Base-by-base conservation (phyloP, 2,888 invertebrate genomes). In the Andrena minutula region DNA sequence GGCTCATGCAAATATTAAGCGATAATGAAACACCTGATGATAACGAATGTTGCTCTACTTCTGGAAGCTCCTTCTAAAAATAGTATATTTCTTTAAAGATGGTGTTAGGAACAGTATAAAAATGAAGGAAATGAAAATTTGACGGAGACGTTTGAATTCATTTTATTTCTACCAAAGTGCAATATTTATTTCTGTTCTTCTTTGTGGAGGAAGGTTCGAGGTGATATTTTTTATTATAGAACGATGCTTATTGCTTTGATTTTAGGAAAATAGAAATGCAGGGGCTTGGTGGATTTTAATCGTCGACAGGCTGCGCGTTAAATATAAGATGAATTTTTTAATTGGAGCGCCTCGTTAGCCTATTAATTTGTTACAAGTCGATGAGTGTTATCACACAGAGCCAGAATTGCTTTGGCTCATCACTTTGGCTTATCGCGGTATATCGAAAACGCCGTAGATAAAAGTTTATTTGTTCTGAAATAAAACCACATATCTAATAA, bases 391-490 rank as follows among this genome's bases (percentile, higher is more conserved):
- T 64, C 58, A 8, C n/a, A 8, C 4, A 12, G 16, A 49, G 26
- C 28, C 58, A 60, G 41, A 30, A 70, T 70, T 65, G 53, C 32
- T 20, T 60, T 26, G 65, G 26, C 60, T 71, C 70, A 47, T 71
- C 63, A 68, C 35, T 23, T 7, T 6, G 30, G 8, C 12, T 64
- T 79, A 72, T 80, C 80, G 8, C 51, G 73, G 26, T 63, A 6
- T 80, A 80, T 80, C 80, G 73, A 73, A 58, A 76, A 80, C 68
- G 63, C n/a, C 12, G 49, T 12, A 72, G 79, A 79, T 79, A 79
- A 71, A 49, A 63, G 64, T 51, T 79, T 79, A 79, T 80, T 80
- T 80, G 68, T 80, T 80, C 74, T 63, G 81, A 80, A 80, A 80
- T 74, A 74, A 79, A 79, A 75, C 51, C 74, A 56, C 80, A 28